phyloP scores from a whole-genome alignment of 2,888 invertebrate genomes.

The Malthinus flaveolus region DNA sequence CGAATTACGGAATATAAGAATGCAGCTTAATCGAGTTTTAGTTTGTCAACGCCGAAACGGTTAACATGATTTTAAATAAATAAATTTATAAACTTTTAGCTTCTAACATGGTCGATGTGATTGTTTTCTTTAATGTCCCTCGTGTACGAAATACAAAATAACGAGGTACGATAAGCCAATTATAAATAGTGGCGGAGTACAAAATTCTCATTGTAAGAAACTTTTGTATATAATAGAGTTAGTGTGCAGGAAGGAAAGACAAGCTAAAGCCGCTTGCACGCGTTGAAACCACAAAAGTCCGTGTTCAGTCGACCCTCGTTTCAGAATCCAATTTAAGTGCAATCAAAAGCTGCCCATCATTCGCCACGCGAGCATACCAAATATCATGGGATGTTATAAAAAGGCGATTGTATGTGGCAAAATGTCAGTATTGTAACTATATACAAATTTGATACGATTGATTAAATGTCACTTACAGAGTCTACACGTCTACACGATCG shows the following conservation, averaged over 20 bases:
- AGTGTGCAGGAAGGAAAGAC: slow-evolving; percentile 33
- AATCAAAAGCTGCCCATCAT: slow-evolving; percentile 49
- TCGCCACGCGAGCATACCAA: slow-evolving; percentile 40
- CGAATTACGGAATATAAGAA: too few relatives aligned
- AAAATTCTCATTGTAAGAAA: slow-evolving; percentile 22
- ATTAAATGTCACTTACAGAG: not conserved
- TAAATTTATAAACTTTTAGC: too few relatives aligned
- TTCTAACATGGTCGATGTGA: too few relatives aligned
- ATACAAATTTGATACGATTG: not conserved
- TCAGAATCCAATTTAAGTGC: slow-evolving; percentile 47
- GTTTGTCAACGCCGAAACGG: too few relatives aligned
- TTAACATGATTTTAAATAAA: too few relatives aligned
- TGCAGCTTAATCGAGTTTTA: too few relatives aligned
- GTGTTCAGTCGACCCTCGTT: slow-evolving; percentile 35
- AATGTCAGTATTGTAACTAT: not conserved
- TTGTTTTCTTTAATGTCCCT: too few relatives aligned
- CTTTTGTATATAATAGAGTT: slow-evolving; percentile 39
- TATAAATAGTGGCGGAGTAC: not conserved
- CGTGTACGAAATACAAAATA: too few relatives aligned
- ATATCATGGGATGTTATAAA: slow-evolving; percentile 19
- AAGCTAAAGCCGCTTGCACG: slow-evolving; percentile 37
- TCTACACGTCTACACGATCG: not conserved
- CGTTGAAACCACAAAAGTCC: slow-evolving; percentile 39
- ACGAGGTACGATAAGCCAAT: not conserved
- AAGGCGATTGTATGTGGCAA: not conserved